Base-by-base conservation (phyloP, 2,888 invertebrate genomes). In the Molorchus minor region DNA sequence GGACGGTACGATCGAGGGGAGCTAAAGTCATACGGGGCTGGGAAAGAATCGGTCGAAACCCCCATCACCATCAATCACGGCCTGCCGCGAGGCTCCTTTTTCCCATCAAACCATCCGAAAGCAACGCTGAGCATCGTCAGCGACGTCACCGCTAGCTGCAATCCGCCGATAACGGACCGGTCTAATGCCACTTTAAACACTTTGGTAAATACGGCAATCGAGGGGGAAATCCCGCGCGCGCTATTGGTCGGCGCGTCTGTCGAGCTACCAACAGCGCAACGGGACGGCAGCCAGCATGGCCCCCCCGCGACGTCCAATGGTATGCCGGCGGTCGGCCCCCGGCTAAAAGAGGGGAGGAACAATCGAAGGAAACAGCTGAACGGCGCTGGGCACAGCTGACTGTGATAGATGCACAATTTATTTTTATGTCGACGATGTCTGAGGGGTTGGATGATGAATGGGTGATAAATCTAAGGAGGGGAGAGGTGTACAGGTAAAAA, bases 161-260 rank as follows among this genome's bases (percentile, higher is more conserved):
- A 53, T 55, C 45, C 44, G 29, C 62, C 58, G 62, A 62, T 62
- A 62, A 62, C 61, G 44, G 54, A 16, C 47, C 10, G 52, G 53
- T 54, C 47, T 61, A 61, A 49, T 47, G 41, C 57, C 51, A 55
- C 19, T 54, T 54, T 54, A 54, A 54, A 40, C 43, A 45, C n/a
- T n/a, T 45, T 36, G 45, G 55, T 29, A 45, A 44, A 55, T 38
- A 25, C 10, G n/a, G 10, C 45, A 10, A 3, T 25, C 25, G 21
- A 25, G 16, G 25, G 29, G 45, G 44, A 30, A 45, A 35, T n/a
- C 8, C 38, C 35, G 12, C n/a, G 3, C 43, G 7, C 16, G 2
- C 45, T 38, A 55, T 55, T 55, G 55, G 53, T 7, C 38, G 45
- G 36, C 55, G 17, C 20, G 15, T 16, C 12, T 7, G 4, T 10